Conservation (phyloP, 2,888 invertebrate species). For the Nemotelus pantherinus region DNA sequence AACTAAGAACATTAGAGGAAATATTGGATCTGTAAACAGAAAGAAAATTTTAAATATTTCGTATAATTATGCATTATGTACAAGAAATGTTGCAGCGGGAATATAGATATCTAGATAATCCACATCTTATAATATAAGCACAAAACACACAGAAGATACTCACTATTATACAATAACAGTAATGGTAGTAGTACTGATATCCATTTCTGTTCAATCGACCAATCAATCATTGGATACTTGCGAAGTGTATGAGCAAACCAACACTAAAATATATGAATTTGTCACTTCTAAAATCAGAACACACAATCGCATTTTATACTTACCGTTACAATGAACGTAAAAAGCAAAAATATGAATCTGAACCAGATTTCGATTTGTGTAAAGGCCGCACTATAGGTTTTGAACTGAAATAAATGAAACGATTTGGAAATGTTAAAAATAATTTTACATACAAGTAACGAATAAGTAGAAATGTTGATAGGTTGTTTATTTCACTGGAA, state of each 20-base stretch:
- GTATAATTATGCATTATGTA: not conserved
- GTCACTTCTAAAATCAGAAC: not conserved
- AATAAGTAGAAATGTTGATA: no score
- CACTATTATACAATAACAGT: slow-evolving; percentile 91
- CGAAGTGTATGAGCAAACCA: slow-evolving; percentile 91
- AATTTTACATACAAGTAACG: no score
- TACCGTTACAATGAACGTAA: slow-evolving; percentile 88
- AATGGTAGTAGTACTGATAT: slow-evolving; percentile 87
- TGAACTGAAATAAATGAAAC: slow-evolving; percentile 76
- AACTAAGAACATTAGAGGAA: slow-evolving; percentile 88
- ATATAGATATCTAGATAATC: not conserved
- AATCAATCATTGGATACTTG: slow-evolving; percentile 88
- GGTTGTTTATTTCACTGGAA: no score
- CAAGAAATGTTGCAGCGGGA: not conserved
- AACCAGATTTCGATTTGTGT: slow-evolving; percentile 99
- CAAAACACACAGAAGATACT: slow-evolving; percentile 59
- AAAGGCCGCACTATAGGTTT: slow-evolving; percentile 94
- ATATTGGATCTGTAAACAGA: slow-evolving; percentile 82
- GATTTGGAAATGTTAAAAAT: not conserved
- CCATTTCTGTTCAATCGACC: slow-evolving; percentile 99
- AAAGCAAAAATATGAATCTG: slow-evolving; percentile 88
- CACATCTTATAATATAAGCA: not conserved
- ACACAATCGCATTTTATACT: slow-evolving; percentile 62
- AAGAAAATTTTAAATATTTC: slow-evolving; percentile 52
- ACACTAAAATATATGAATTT: slow-evolving; percentile 70